Conservation (phyloP, 2,113 vertebrate species). For the Odontesthes bonariensis region DNA sequence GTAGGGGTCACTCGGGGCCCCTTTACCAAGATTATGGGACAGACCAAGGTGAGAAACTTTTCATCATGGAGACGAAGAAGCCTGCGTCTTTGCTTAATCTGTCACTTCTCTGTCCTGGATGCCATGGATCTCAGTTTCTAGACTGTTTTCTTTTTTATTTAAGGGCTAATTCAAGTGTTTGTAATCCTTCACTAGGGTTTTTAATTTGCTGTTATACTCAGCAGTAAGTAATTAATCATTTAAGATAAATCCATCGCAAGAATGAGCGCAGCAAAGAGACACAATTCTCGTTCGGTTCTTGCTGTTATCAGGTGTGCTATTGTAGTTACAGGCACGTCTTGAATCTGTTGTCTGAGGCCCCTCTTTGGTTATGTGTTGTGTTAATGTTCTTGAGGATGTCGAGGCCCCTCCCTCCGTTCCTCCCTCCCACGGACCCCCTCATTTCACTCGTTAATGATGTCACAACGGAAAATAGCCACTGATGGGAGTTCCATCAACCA, state of each 20-base stretch:
- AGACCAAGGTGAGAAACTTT: slow-evolving; percentile 38
- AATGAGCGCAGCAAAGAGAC: slow-evolving; percentile 40
- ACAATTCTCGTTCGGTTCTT: slow-evolving; percentile 44
- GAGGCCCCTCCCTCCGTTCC: slow-evolving; percentile 17
- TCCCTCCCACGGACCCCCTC: background rate
- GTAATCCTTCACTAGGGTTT: slow-evolving; percentile 56
- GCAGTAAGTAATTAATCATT: slow-evolving; percentile 28
- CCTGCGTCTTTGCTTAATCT: slow-evolving; percentile 40
- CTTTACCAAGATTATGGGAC: slow-evolving; percentile 38
- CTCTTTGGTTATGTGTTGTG: slow-evolving; percentile 28
- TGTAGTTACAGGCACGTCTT: slow-evolving; percentile 66
- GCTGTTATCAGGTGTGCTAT: slow-evolving; percentile 61
- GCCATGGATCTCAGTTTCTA: slow-evolving; percentile 61
- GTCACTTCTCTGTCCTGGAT: slow-evolving; percentile 48
- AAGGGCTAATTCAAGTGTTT: slow-evolving; percentile 85
- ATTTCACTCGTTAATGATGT: slow-evolving; percentile 61
- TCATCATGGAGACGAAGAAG: slow-evolving; percentile 29
- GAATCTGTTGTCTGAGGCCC: slow-evolving; percentile 57
- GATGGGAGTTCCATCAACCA: slow-evolving; percentile 40
- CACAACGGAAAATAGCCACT: slow-evolving; percentile 70
- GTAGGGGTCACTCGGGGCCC: slow-evolving; percentile 44
- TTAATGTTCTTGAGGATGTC: slow-evolving; percentile 45
- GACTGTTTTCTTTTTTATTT: slow-evolving; percentile 78
- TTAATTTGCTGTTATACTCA: slow-evolving; percentile 56
- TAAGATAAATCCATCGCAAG: slow-evolving; percentile 40